Base-by-base conservation (phyloP, 2,113 vertebrate species). In the Macaca nemestrina region DNA sequence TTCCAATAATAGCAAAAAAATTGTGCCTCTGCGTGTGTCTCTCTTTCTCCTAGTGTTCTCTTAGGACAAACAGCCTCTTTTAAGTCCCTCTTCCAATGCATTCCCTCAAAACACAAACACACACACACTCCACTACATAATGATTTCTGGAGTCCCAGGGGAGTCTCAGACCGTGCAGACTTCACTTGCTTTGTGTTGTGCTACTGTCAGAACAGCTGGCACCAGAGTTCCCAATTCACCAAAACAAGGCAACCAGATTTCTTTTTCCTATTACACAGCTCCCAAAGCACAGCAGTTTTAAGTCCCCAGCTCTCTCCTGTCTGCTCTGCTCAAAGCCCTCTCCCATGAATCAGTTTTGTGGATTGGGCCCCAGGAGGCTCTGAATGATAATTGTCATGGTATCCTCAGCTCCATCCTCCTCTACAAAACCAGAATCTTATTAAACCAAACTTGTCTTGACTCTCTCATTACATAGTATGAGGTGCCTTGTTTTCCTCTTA, bases 161-260 rank as follows among this genome's bases (percentile, higher is more conserved):
- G 45, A 50, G 2, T 50, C 38, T 50, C 30, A 32, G 35, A 18
- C 1, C 0, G 25, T 6, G 4, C 7, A 18, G 17, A 14, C 32
- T n/a, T 12, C n/a, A 40, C 25, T 45, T 70, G 72, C 30, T 25
- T 38, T 8, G 1, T 52, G 35, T 81, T 90, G 61, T 45, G 43
- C 81, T 50, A 32, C n/a, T 76, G 27, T 25, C 45, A 45, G 11
- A 57, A 86, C 30, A 32, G 16, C 32, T 87, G 68, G 70, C 64
- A 38, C 35, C 30, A 30, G 38, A 50, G 25, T 52, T 90, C 61
- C 67, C 40, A 78, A 11, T 25, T 40, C 64, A 50, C 40, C 20
- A 64, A 93, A 57, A 45, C 61, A 57, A 75, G 16, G 73, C 3
- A 2, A n/a, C 18, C 55, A 43, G 64, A 38, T 76, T 48, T 50